phyloP scores from a whole-genome alignment of 2,888 invertebrate species.

The Acanthoscelides obtectus region DNA sequence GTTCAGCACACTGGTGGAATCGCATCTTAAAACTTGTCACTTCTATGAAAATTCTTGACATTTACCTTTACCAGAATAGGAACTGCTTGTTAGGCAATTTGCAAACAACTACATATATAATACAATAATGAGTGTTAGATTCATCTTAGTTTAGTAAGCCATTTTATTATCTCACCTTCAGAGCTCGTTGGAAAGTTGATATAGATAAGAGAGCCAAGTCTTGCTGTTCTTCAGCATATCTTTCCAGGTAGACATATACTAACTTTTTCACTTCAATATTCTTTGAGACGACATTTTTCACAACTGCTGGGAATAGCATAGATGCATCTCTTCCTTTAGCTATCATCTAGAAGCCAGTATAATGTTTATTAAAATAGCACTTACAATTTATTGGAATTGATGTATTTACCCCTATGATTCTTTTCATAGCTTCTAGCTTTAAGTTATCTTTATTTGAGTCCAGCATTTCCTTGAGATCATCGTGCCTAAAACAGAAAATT shows the following conservation, averaged over 20 bases:
- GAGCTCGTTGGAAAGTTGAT: slow-evolving; percentile 95
- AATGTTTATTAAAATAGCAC: not conserved
- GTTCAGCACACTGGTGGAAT: too few relatives aligned
- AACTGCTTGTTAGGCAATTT: too few relatives aligned
- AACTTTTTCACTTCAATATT: slow-evolving; percentile 99
- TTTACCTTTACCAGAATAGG: too few relatives aligned
- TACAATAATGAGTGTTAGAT: too few relatives aligned
- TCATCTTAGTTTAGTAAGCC: too few relatives aligned
- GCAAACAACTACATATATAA: too few relatives aligned
- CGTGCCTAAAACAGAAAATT: slow-evolving; percentile 61
- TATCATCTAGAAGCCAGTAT: slow-evolving; percentile 68
- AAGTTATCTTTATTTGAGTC: slow-evolving; percentile 96
- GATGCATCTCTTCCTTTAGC: slow-evolving; percentile 98
- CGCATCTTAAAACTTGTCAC: too few relatives aligned
- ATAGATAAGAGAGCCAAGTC: slow-evolving; percentile 96
- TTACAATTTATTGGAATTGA: not conserved
- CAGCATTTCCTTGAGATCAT: slow-evolving; percentile 95
- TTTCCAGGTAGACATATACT: slow-evolving; percentile 96
- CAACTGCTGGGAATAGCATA: slow-evolving; percentile 98
- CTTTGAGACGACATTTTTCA: slow-evolving; percentile 99
- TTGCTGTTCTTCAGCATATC: slow-evolving; percentile 99
- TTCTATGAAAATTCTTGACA: too few relatives aligned
- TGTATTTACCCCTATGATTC: slow-evolving; percentile 81
- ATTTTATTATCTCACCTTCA: slow-evolving; percentile 86
- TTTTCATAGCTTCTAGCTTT: slow-evolving; percentile 98